Base-by-base conservation (phyloP, 2,113 vertebrate species). In the Smithornis capensis region DNA sequence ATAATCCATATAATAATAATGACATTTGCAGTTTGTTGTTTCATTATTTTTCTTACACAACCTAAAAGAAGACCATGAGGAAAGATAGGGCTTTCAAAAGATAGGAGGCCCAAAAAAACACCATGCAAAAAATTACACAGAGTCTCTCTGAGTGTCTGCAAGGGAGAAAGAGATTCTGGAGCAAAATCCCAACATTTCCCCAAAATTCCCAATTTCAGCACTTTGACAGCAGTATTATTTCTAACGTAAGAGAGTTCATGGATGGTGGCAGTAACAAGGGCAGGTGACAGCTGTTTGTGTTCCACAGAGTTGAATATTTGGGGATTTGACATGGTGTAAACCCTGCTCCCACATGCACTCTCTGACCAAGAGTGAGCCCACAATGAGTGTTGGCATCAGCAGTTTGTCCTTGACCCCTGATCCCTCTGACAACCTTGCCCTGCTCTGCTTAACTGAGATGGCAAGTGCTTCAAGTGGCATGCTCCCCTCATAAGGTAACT, bases 321-420 rank as follows among this genome's bases (percentile, higher is more conserved):
- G 21, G 9, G 8, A 4, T 45, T 23, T 69, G 67, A 45, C n/a
- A 29, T 37, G 53, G 63, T 33, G 44, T 38, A 19, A 78, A 18
- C 7, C 27, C 33, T 35, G 47, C 3, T 70, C 18, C 29, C 49
- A 24, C 4, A 3, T 33, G 24, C 19, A 7, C 7, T 38, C 35
- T 8, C 18, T 2, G 11, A 15, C 28, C 45, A 63, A 40, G 44
- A 15, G 12, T 7, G 17, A 82, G 29, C 16, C 47, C 33, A 22
- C 15, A 35, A 23, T 4, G 21, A 64, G 12, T 29, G 38, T 0
- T 1, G 10, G 6, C 0, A 0, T 25, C 50, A 73, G 40, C 33
- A 50, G 19, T 2, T 19, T 87, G 60, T 52, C 62, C n/a, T 45
- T 0, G 0, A 42, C 4, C 7, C 4, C 45, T 45, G 22, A 17